Evolutionary conservation across 2,113 vertebrate species (phyloP).

Genomic region (Mola mola): DNA sequence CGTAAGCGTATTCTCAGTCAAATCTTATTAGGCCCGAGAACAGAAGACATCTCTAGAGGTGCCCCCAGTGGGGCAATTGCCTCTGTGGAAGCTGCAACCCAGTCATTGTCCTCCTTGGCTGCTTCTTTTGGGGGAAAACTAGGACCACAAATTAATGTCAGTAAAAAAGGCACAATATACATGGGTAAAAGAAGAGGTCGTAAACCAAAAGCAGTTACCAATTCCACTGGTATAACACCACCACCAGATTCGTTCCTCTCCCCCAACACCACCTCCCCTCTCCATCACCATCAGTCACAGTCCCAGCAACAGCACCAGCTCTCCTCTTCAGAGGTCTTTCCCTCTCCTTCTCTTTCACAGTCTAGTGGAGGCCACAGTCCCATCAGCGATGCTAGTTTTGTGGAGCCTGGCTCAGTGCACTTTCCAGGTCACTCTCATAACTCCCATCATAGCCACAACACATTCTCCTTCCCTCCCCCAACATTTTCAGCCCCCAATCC

Average conservation of each 20-base stretch:
- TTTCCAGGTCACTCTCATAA: constrained; percentile 82
- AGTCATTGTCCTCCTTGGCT: constrained; percentile 91
- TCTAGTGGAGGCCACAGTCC: constrained; percentile 96
- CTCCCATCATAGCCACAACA: constrained; percentile 75
- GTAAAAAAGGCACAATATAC: constrained; percentile 99
- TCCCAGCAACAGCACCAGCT: constrained; percentile 81
- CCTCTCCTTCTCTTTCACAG: constrained; percentile 91
- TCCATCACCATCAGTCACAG: constrained; percentile 78
- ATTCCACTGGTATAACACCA: constrained; percentile 44
- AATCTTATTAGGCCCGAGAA: constrained; percentile 84
- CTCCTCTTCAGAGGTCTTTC: constrained; percentile 85
- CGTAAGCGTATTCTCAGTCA: constrained; percentile 95
- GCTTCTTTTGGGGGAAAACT: constrained; percentile 94
- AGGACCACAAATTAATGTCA: constrained; percentile 97
- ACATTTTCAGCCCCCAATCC: constrained; percentile 81
- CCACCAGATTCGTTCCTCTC: constrained; percentile 78
- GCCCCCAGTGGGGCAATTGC: constrained; percentile 45
- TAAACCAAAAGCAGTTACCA: constrained; percentile 88
- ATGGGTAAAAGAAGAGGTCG: constrained; percentile 98
- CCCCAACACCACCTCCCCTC: constrained; percentile 80
- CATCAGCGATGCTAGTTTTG: constrained; percentile 92
- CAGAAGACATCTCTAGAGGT: constrained; percentile 74
- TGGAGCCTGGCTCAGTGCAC: constrained; percentile 94
- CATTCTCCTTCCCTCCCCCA: constrained; percentile 81
- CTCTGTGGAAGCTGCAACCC: constrained; percentile 80